phyloP scores from a whole-genome alignment of 2,113 vertebrate genomes.

The Girardinichthys multiradiatus region DNA sequence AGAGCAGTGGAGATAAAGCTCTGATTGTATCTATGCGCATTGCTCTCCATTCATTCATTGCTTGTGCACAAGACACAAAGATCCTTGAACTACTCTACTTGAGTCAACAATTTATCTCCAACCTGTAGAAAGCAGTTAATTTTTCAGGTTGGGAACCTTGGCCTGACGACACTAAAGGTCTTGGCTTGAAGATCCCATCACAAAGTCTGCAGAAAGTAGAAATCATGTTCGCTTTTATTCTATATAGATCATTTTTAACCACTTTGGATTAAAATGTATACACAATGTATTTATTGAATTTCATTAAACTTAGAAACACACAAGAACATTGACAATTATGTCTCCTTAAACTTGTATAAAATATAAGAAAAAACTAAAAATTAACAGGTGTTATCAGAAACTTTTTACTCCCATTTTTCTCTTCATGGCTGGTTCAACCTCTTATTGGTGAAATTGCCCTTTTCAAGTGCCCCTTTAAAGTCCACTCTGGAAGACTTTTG shows the following conservation, averaged over 20 bases:
- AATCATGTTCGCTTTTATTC: too few species aligned
- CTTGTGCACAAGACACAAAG: too few species aligned
- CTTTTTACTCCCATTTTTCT: not conserved
- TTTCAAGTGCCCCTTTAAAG: constrained; percentile 22
- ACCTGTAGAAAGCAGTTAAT: too few species aligned
- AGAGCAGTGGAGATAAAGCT: too few species aligned
- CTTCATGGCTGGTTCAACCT: not conserved
- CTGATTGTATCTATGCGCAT: too few species aligned
- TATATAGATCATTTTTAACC: not conserved
- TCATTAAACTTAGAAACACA: not conserved
- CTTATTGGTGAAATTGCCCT: not conserved
- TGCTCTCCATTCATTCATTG: too few species aligned
- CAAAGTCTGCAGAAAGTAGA: too few species aligned
- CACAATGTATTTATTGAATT: not conserved
- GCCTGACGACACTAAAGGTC: too few species aligned
- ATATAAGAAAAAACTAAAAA: not conserved
- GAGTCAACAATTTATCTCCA: too few species aligned
- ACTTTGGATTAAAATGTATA: not conserved
- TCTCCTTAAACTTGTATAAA: not conserved
- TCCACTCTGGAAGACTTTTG: constrained; percentile 13
- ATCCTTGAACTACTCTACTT: too few species aligned
- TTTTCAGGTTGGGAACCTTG: too few species aligned
- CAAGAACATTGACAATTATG: not conserved
- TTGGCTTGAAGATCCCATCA: too few species aligned
- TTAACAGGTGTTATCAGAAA: not conserved